Evolutionary conservation across 1,140 invertebrate species (phyloP), one percentile per base, ranked within the genome.

Genomic region (Caenorhabditis briggsae): DNA sequence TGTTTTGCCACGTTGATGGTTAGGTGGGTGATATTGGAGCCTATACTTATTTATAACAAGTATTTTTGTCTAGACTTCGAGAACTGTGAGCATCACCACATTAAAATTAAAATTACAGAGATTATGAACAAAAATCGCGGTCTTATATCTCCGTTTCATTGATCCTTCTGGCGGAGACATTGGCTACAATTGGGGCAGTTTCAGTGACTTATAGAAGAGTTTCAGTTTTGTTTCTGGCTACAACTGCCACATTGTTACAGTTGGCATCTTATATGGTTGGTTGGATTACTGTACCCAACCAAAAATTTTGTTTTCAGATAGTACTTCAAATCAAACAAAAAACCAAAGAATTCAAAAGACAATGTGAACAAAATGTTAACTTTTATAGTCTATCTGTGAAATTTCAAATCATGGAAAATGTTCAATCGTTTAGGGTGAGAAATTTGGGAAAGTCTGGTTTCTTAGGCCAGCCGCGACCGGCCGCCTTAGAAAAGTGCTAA

Each of bases 331-430:
- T 53, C 6, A 50, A 78, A n/a, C 70, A 78, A 48, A n/a, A n/a
- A 14, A 78, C 70, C 6, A 78, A 78, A 41, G 50, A 78, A 23
- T 25, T 78, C 46, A 7, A 78, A 14, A 9, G 50, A 14, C n/a
- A 78, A 50, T 78, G 70, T 11, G 46, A 50, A n/a, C 16, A 20
- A 23, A 78, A 23, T 25, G 46, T 53, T 33, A 20, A 78, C 11
- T 78, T 78, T 53, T 78, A 78, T 23, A 78, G 46, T 78, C 50
- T 78, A n/a, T 78, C 70, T 20, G 70, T 78, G 1, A 78, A 78
- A n/a, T 78, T 50, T 78, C 70, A 78, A n/a, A 12, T 78, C 3
- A 78, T 46, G 8, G 70, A 78, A n/a, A 78, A 78, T 78, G 46
- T 78, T 2, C 46, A 78, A 23, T 78, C 70, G 2, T 78, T 50